phyloP scores from a whole-genome alignment of 2,797 vertebrate species.

The Acipenser transmontanus region DNA sequence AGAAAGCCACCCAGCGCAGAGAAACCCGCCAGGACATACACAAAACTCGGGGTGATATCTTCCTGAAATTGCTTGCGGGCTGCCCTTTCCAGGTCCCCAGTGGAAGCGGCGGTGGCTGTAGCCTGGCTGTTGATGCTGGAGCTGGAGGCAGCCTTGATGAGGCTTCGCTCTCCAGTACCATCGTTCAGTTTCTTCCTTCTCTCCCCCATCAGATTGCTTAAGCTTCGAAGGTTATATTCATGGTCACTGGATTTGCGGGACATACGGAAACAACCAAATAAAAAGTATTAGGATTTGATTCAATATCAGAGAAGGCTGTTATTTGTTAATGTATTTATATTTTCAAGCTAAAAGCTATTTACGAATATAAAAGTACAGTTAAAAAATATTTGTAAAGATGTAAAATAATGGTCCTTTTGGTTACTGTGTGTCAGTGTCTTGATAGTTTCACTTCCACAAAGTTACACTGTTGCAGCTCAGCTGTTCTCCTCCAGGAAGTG shows the following conservation, averaged over 20 bases:
- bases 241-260: constrained; percentile 82
- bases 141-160: constrained; percentile 70
- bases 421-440: no score
- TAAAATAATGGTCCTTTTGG: no score
- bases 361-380: no score
- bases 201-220: constrained; percentile 92
- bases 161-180: constrained; percentile 61
- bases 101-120: constrained; percentile 34
- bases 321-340: no score
- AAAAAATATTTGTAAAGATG: no score
- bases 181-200: constrained; percentile 71
- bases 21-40: constrained; percentile 82
- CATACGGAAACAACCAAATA: constrained; percentile 57
- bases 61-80: constrained; percentile 90
- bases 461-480: no score
- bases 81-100: constrained; percentile 82
- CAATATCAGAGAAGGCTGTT: no score
- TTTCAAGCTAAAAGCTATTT: no score
- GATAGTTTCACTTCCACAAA: no score
- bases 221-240: constrained; percentile 89
- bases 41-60: constrained; percentile 82
- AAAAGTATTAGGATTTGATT: no score
- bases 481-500: no score
- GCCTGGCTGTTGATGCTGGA: constrained; percentile 71
- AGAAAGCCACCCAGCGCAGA: constrained; percentile 91